These are phyloP conservation scores for Pseudorhiza aurosa DNA, from an alignment of 30 jellyfish, hydroid and myxozoan species.

Conservation along the genomic window DNA sequence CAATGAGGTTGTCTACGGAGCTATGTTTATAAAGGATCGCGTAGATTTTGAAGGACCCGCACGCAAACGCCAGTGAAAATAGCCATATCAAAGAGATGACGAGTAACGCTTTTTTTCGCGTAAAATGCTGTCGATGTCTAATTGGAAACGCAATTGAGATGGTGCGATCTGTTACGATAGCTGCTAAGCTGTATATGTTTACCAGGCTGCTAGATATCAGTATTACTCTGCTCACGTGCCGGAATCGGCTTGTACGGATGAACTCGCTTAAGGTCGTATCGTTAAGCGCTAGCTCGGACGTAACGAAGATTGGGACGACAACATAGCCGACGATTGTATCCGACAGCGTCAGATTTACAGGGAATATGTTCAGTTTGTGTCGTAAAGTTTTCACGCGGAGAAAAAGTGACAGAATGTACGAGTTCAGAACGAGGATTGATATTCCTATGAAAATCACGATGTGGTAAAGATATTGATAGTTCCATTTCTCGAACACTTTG, in stretches of 20 bases:
- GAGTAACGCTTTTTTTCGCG: background rate
- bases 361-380: background rate
- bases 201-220: slow-evolving; percentile 11
- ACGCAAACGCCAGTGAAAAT: background rate
- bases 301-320: background rate
- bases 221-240: background rate
- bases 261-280: background rate
- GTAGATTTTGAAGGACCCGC: background rate
- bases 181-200: slow-evolving; percentile 4
- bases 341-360: background rate
- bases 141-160: background rate
- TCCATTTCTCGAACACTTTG: slow-evolving; percentile 5
- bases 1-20: background rate
- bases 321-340: slow-evolving; percentile 4
- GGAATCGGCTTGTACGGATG: background rate
- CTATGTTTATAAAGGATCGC: background rate
- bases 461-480: background rate
- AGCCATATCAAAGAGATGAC: background rate
- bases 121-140: slow-evolving; percentile 5
- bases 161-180: background rate
- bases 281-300: background rate
- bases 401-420: background rate
- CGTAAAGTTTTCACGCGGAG: background rate
- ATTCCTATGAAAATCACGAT: background rate
- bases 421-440: background rate